These are phyloP conservation scores for Palloptera scutellata DNA, from an alignment of 2,888 invertebrate species.

Conservation along the genomic window DNA sequence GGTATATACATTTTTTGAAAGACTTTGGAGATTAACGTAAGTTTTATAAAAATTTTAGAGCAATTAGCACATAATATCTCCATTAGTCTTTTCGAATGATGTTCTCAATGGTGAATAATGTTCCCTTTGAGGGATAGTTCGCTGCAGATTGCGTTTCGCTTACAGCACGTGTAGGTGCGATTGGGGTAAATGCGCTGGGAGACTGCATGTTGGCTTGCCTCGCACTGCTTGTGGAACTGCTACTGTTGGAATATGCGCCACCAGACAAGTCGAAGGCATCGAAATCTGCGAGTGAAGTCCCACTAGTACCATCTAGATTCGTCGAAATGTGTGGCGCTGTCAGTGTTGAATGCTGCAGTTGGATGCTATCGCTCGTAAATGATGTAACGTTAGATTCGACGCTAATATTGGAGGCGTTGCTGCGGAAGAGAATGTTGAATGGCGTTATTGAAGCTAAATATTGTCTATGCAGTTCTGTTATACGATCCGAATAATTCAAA, in stretches of 20 bases:
- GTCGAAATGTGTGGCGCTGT: conserved; percentile 12
- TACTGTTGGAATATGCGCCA: conserved; percentile 39
- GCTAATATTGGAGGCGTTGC: conserved; percentile 31
- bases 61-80: too few species aligned
- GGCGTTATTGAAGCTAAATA: conserved; percentile 61
- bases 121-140: conserved; percentile 36
- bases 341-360: conserved; percentile 21
- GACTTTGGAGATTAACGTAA: too few species aligned
- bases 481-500: conserved; percentile 60
- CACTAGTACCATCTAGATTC: conserved; percentile 3
- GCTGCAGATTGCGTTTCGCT: conserved; percentile 27
- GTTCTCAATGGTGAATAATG: conserved; percentile 62
- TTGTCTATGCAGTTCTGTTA: conserved; percentile 62
- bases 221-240: conserved; percentile 40
- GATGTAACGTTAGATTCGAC: conserved; percentile 20
- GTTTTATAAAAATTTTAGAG: too few species aligned
- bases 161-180: conserved; percentile 25
- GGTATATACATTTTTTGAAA: too few species aligned
- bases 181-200: conserved; percentile 55
- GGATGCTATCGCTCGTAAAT: conserved; percentile 10
- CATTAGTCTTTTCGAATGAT: conserved; percentile 60
- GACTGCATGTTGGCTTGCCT: conserved; percentile 48
- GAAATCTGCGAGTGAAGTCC: conserved; percentile 36
- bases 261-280: conserved; percentile 42
- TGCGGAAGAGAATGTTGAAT: conserved; percentile 59